Base-by-base conservation (phyloP, 2,113 vertebrate species). In the Odocoileus hemionus region DNA sequence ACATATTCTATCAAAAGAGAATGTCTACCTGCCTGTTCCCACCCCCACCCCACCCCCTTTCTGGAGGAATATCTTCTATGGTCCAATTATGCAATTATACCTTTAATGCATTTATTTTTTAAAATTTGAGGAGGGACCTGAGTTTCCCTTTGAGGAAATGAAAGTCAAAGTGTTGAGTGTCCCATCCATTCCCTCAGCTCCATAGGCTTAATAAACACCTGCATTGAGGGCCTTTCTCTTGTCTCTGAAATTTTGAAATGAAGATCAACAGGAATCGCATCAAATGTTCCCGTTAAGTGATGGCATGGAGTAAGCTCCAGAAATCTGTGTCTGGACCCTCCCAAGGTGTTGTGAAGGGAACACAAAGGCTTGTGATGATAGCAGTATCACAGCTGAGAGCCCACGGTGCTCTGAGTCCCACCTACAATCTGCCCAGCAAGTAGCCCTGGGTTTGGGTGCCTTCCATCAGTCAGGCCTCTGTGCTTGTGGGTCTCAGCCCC, bases 371-470 rank as follows among this genome's bases (percentile, higher is more conserved):
- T 80, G 33, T 7, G 0, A 83, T 86, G 47, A n/a, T 25, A 55
- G 21, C 9, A 36, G 3, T n/a, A 9, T 36, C 3, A 0, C 78
- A 14, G 55, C 87, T 83, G 30, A 26, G 14, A 23, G 23, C 61
- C 45, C 79, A 79, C 47, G 7, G 87, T 19, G 84, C 12, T 57
- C 97, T 86, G 7, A 92, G 97, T 95, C 93, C 97, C 80, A 33
- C 97, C 98, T 99, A 99, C 98, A 99, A 97, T 97, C 99, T 99
- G 98, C 99, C 99, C 87, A 99, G 99, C 99, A 99, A 99, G 99
- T 99, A 0, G 96, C 99, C 99, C 86, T 99, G 98, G 9, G 99
- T 98, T 0, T 99, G 99, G 95, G 99, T 98, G 17, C 99, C 99
- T 95, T 99, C 99, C 96, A 96, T 99, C 99, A 78, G 99, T 67